These are phyloP conservation scores for Leucoraja erinaceus DNA, from an alignment of 2,113 vertebrate species.

Conservation along the genomic window DNA sequence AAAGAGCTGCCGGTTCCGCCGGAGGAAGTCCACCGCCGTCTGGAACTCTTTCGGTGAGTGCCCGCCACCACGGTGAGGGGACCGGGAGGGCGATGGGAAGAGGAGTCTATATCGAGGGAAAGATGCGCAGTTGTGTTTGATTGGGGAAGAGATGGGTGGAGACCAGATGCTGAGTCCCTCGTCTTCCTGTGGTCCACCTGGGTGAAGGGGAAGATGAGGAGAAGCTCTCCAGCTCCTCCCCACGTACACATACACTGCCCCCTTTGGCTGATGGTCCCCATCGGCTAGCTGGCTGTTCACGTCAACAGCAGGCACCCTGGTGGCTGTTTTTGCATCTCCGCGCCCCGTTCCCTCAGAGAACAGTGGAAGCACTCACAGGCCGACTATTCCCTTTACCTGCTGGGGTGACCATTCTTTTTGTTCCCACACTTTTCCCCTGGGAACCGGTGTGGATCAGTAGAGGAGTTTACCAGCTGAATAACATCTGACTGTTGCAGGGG, in stretches of 20 bases:
- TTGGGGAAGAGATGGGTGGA: neutral
- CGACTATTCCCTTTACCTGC: neutral
- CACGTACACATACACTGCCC: neutral
- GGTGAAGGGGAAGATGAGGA: neutral
- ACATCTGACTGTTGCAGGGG: neutral
- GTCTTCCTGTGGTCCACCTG: neutral
- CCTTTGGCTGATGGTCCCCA: too few relatives aligned
- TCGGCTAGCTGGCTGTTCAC: neutral
- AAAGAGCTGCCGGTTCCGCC: slow-evolving; percentile 88
- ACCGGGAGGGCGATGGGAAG: neutral
- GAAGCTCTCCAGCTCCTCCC: neutral
- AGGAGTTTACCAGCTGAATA: neutral
- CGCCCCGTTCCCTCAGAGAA: neutral
- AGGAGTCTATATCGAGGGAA: neutral
- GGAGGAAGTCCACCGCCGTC: slow-evolving; percentile 65
- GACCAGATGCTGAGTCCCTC: neutral
- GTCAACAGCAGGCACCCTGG: neutral
- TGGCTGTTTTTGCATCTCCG: neutral
- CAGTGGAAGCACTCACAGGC: neutral
- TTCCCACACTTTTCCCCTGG: neutral
- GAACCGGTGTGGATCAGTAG: neutral
- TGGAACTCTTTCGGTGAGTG: slow-evolving; percentile 61
- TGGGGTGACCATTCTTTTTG: neutral
- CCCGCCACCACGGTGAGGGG: neutral
- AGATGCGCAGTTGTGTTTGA: neutral